A percentile compares a stretch with the other conserved stretches of the same genome.
phyloP scores from a whole-genome alignment of 2,888 invertebrate species.

The Aphodius sticticus region DNA sequence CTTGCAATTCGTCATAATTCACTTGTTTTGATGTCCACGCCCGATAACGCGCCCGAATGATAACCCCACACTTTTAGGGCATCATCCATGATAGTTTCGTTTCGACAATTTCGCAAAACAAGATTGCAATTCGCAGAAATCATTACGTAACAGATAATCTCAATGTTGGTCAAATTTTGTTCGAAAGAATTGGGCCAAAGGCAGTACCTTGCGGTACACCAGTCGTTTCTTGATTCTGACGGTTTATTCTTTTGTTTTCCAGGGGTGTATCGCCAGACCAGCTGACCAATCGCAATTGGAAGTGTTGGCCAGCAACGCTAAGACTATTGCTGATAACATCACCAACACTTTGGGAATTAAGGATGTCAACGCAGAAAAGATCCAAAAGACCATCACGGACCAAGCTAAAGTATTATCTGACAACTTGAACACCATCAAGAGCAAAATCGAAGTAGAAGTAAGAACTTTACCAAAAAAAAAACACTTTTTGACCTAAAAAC shows the following conservation, averaged over 20 bases:
- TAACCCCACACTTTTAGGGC: not conserved
- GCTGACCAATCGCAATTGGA: slow-evolving; percentile 36
- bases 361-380: slow-evolving; percentile 51
- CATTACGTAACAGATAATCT: not conserved
- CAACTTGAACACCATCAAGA: slow-evolving; percentile 48
- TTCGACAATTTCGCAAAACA: not conserved
- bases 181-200: not conserved
- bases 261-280: slow-evolving; percentile 41
- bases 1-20: not conserved
- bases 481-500: not conserved
- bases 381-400: slow-evolving; percentile 48
- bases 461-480: slow-evolving; percentile 30
- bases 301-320: slow-evolving; percentile 39
- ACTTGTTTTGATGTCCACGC: not conserved
- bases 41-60: not conserved
- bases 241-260: not conserved
- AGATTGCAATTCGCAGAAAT: not conserved
- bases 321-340: slow-evolving; percentile 43
- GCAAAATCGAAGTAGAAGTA: slow-evolving; percentile 52
- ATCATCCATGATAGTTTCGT: not conserved
- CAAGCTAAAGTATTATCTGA: slow-evolving; percentile 52
- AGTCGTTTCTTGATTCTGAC: too few relatives aligned
- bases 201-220: too few relatives aligned
- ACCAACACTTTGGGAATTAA: slow-evolving; percentile 46
- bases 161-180: not conserved